These are phyloP conservation scores for Drosophila kepulauana DNA, from an alignment of 1,140 invertebrate genomes.

Conservation along the genomic window DNA sequence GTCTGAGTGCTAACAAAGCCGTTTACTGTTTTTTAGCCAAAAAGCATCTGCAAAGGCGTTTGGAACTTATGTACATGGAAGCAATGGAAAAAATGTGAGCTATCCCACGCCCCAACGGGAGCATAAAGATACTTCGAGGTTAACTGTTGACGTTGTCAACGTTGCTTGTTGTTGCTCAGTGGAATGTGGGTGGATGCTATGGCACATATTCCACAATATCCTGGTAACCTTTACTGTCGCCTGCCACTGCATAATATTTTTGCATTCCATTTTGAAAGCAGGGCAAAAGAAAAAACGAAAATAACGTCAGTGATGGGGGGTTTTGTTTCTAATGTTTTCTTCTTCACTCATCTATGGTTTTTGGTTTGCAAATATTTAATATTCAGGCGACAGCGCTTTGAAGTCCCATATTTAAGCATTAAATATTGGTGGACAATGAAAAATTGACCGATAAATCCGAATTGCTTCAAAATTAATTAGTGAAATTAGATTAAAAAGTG, in stretches of 20 bases:
- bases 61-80: background rate
- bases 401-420: background rate
- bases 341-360: background rate
- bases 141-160: conserved; percentile 29
- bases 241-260: conserved; percentile 38
- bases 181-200: conserved; percentile 2
- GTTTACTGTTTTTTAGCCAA: background rate
- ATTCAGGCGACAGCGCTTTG: background rate
- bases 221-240: conserved; percentile 13
- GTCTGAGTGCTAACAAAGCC: conserved; percentile 8
- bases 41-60: conserved; percentile 12
- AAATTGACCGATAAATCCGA: too few relatives aligned
- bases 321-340: background rate
- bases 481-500: too few relatives aligned
- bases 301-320: background rate
- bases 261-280: conserved; percentile 8
- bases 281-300: background rate
- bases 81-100: conserved; percentile 19
- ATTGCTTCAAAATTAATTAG: too few relatives aligned
- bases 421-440: too few relatives aligned
- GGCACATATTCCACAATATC: background rate
- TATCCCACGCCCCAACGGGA: conserved; percentile 10
- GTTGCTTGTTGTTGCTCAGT: background rate
- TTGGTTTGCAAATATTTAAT: conserved; percentile 15
- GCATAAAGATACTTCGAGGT: background rate